A percentile compares a stretch with the other conserved stretches of the same genome.
Evolutionary conservation across 2,888 invertebrate genomes (phyloP).

Genomic region (Idaea straminata): DNA sequence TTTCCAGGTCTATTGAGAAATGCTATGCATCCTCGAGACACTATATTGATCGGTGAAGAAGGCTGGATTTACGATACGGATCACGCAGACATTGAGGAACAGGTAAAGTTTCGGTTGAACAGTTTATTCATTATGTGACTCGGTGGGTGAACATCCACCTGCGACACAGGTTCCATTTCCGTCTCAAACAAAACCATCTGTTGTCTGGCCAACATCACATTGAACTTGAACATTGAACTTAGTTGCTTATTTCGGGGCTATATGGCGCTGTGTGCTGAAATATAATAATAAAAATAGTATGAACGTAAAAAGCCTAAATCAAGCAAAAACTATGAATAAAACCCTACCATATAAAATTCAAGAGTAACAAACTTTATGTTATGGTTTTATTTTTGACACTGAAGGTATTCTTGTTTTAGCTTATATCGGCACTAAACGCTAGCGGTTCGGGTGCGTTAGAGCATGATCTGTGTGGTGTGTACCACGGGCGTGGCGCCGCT

Average conservation of each 20-base stretch:
- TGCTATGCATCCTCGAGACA: constrained; percentile 76
- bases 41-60: constrained; percentile 92
- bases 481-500: constrained; percentile 79
- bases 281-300: no score
- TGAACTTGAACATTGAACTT: no score
- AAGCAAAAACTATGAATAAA: no score
- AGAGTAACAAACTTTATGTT: no score
- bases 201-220: no score
- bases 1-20: constrained; percentile 57
- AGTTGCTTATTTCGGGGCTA: no score
- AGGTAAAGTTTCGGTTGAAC: constrained; percentile 79
- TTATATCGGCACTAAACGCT: constrained; percentile 94
- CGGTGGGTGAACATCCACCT: not conserved
- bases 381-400: no score
- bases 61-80: constrained; percentile 96
- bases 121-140: constrained; percentile 21
- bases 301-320: no score
- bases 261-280: no score
- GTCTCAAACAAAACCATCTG: no score
- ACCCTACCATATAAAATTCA: no score
- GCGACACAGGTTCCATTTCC: no score
- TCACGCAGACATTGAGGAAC: constrained; percentile 97
- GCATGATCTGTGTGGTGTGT: constrained; percentile 96
- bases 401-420: constrained; percentile 68
- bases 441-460: constrained; percentile 98